Base-by-base conservation (phyloP, 2,797 vertebrate genomes). In the Orestias chungarensis region DNA sequence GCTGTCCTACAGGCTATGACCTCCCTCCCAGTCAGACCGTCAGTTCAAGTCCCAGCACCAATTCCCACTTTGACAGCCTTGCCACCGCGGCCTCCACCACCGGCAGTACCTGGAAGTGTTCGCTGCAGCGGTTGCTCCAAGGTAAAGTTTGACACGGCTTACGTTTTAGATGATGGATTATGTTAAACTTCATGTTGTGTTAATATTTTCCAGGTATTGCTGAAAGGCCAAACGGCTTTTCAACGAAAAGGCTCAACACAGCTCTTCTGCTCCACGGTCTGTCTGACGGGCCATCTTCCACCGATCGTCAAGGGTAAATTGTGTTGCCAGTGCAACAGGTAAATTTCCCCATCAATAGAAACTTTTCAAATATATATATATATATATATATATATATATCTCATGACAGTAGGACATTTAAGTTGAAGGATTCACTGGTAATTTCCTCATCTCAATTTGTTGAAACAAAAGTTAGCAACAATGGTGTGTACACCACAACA, bases 261-360 rank as follows among this genome's bases (percentile, higher is more conserved):
- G 93, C 97, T 99, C 35, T 99, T 99, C 95, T 99, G 98, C 93
- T 99, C 98, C 79, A 99, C 98, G 3, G 92, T 98, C 85, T 99
- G 98, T 93, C 95, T 99, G 86, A 99, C 97, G 44, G 97, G 97
- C 17, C 93, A 94, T 83, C 93, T 96, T 88, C 96, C 97, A 78
- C 86, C 92, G 5, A 91, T 94, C 78, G 90, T 74, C 68, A 95
- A 95, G 86, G 95, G 93, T 91, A 96, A 96, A 89, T 94, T 87
- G 77, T 99, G 98, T 88, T 95, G 95, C 87, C 96, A 96, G 91
- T 99, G 97, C 92, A 96, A 96, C 89, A 98, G 96, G 97, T 98
- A 93, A 71, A 49, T 69, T 42, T 42, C 64, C 25, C 49, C 23
- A n/a, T 38, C 10, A 0, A 9, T 1, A 18, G 31, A 17, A 59